phyloP scores from a whole-genome alignment of 2,113 vertebrate genomes.

The Syngnathus scovelli region DNA sequence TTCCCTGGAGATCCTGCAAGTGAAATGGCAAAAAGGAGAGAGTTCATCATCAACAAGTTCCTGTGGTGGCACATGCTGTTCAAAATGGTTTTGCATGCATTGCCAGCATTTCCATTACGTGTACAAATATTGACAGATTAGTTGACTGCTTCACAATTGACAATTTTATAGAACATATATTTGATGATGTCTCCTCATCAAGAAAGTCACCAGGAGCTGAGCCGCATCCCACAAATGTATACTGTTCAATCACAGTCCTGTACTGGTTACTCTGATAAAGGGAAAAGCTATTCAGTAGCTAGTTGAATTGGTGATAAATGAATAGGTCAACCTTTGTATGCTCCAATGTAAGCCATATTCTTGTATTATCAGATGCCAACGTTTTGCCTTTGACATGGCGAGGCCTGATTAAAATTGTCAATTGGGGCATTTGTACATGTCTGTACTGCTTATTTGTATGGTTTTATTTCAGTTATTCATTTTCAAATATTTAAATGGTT shows the following conservation, averaged over 20 bases:
- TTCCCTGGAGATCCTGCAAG: slow-evolving; percentile 24
- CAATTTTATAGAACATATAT: background rate
- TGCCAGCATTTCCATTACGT: slow-evolving; percentile 7
- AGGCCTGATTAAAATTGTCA: too few species aligned
- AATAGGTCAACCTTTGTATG: too few species aligned
- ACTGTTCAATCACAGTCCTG: background rate
- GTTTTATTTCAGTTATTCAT: too few species aligned
- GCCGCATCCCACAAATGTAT: background rate
- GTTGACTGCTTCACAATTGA: background rate
- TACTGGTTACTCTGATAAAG: too few species aligned
- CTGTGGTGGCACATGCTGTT: slow-evolving; percentile 1
- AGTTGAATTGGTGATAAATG: background rate
- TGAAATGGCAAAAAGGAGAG: slow-evolving; percentile 23
- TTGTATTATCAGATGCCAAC: too few species aligned
- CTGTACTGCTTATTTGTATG: too few species aligned
- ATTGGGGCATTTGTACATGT: too few species aligned
- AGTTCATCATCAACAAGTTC: slow-evolving; percentile 18
- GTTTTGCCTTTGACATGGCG: too few species aligned
- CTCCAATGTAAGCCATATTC: too few species aligned
- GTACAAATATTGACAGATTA: background rate
- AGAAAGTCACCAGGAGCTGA: background rate
- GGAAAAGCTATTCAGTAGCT: background rate
- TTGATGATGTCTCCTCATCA: background rate
- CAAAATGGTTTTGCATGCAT: slow-evolving; percentile 1
- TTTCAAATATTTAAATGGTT: too few species aligned